Base-by-base conservation (phyloP, 2,113 vertebrate genomes). In the Clarias magur region DNA sequence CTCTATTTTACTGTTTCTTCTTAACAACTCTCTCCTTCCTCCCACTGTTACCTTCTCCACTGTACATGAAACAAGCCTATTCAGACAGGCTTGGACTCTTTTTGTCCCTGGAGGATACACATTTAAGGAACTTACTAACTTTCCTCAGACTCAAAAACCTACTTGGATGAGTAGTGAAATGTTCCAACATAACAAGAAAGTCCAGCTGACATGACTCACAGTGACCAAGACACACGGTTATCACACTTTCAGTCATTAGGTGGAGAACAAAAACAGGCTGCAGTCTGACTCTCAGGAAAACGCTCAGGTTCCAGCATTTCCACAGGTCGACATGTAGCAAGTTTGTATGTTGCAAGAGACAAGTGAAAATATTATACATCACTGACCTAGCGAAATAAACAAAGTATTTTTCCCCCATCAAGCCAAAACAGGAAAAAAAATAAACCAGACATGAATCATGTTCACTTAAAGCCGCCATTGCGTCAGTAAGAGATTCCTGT, bases 391-490 rank as follows among this genome's bases (percentile, higher is more conserved):
- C 27, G 56, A 7, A 21, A 30, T 30, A 60, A 80, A 34, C 42
- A 83, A 9, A 4, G 34, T 13, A 30, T 34, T 57, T 34, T 6
- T 34, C 42, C 42, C 48, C 82, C 48, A 83, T 83, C 82, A 25
- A 83, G 48, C 70, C 65, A 70, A 34, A 70, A 83, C 60, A 68
- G 60, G 67, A 38, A 38, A 56, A 73, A 34, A 57, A 25, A 34
- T 34, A 25, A 25, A 72, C 25, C 48, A 16, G 57, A 38, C 68
- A 23, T 72, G 82, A 84, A 34, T 38, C 67, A 84, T 2, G 21
- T 72, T 84, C 8, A 9, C 65, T 70, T 17, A 23, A 34, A 57
- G 54, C 54, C 60, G 67, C 30, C 65, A 38, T 25, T 84, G 23
- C 7, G 68, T 84, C 67, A 38, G 82, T 4, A 38, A 23, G 67